Evolutionary conservation across 2,797 vertebrate species (phyloP).

Genomic region (Prionace glauca): DNA sequence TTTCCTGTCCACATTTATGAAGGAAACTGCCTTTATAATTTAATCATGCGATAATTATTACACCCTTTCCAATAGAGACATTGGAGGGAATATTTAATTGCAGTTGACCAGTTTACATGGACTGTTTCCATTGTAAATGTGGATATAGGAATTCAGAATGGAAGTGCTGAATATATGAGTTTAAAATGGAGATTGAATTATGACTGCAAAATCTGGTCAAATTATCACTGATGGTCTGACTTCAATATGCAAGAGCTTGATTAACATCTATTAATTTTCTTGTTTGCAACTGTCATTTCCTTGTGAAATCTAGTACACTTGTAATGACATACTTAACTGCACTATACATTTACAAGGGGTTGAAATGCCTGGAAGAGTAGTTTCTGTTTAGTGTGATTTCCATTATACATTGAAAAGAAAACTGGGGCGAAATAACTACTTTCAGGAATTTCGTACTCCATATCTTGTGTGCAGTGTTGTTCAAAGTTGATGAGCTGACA

Average conservation of each 20-base stretch:
- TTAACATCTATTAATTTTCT: background rate
- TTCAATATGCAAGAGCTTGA: background rate
- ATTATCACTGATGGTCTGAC: background rate
- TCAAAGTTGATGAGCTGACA: too few relatives aligned
- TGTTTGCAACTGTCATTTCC: background rate
- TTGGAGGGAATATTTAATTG: background rate
- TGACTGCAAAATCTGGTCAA: background rate
- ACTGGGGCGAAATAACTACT: background rate
- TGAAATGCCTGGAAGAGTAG: background rate
- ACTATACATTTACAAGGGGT: background rate
- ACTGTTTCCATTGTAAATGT: background rate
- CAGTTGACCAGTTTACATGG: background rate
- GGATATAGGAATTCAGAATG: background rate
- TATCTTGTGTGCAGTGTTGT: background rate
- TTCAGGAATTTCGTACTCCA: background rate
- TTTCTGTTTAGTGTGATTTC: background rate
- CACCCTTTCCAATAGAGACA: background rate
- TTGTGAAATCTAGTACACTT: background rate
- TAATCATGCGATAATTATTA: background rate
- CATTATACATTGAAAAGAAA: background rate
- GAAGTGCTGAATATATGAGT: background rate
- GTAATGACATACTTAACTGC: background rate
- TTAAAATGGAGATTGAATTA: background rate
- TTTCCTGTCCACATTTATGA: background rate
- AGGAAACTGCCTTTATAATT: background rate